These are phyloP conservation scores for Prunella strophiata DNA, from an alignment of 2,797 vertebrate species.

Conservation along the genomic window DNA sequence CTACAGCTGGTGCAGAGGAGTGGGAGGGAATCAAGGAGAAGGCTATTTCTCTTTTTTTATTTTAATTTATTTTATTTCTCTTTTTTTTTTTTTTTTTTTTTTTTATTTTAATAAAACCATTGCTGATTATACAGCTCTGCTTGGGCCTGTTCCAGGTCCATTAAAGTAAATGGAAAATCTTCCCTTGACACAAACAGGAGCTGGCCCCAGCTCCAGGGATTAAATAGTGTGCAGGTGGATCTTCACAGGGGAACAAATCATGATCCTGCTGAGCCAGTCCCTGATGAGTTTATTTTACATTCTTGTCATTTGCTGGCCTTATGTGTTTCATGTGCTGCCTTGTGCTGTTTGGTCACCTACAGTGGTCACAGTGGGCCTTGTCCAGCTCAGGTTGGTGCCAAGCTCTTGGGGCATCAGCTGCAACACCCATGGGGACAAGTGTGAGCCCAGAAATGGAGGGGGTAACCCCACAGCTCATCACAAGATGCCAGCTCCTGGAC, in stretches of 20 bases:
- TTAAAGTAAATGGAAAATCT: slow-evolving; percentile 37
- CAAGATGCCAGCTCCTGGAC: accelerated
- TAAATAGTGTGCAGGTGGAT: neutral
- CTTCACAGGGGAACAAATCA: neutral
- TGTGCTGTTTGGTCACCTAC: neutral
- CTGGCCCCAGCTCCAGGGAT: neutral
- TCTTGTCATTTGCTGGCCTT: neutral
- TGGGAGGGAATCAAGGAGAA: neutral
- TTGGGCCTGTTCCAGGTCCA: neutral
- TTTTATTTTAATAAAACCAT: neutral
- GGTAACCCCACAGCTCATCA: accelerated
- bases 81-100: neutral
- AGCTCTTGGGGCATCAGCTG: neutral
- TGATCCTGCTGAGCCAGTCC: neutral
- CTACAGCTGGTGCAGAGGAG: neutral
- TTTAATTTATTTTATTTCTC: neutral
- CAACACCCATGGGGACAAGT: neutral
- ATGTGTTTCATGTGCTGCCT: neutral
- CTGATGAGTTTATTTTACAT: neutral
- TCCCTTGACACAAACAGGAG: neutral
- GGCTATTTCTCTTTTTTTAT: neutral
- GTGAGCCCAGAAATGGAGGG: neutral
- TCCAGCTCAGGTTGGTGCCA: neutral
- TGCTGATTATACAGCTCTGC: neutral
- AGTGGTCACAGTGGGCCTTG: neutral